Evolutionary conservation across 2,888 invertebrate species (phyloP).

Genomic region (Eupithecia subfuscata): DNA sequence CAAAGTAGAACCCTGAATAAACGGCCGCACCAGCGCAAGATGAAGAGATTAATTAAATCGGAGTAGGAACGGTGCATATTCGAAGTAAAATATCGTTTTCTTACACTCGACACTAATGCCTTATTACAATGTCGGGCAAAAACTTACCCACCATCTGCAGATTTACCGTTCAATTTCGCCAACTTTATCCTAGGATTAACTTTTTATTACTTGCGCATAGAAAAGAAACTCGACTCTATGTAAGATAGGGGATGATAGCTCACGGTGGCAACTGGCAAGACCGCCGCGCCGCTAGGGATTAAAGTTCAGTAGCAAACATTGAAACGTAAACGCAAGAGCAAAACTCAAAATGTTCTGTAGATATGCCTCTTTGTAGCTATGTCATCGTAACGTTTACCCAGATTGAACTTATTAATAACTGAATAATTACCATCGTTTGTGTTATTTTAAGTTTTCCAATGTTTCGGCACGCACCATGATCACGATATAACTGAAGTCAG

Average conservation of each 20-base stretch:
- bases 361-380: background rate
- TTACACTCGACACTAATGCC: slow-evolving; percentile 43
- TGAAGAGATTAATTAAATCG: slow-evolving; percentile 35
- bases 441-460: too few relatives aligned
- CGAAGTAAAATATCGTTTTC: slow-evolving; percentile 41
- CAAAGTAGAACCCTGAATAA: background rate
- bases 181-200: slow-evolving; percentile 38
- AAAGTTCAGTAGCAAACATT: background rate
- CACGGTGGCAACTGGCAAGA: background rate
- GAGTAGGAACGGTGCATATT: slow-evolving; percentile 26
- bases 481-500: too few relatives aligned
- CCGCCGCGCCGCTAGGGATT: slow-evolving; percentile 1
- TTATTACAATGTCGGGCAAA: slow-evolving; percentile 45
- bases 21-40: slow-evolving; percentile 25
- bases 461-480: too few relatives aligned
- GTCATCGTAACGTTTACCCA: background rate
- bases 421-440: too few relatives aligned
- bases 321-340: background rate
- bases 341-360: background rate
- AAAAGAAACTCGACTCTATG: slow-evolving; percentile 19
- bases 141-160: slow-evolving; percentile 43
- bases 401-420: too few relatives aligned
- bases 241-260: slow-evolving; percentile 4
- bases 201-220: slow-evolving; percentile 10
- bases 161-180: slow-evolving; percentile 46